Conservation (phyloP, 2,113 vertebrate genomes). For the Centropristis striata region DNA sequence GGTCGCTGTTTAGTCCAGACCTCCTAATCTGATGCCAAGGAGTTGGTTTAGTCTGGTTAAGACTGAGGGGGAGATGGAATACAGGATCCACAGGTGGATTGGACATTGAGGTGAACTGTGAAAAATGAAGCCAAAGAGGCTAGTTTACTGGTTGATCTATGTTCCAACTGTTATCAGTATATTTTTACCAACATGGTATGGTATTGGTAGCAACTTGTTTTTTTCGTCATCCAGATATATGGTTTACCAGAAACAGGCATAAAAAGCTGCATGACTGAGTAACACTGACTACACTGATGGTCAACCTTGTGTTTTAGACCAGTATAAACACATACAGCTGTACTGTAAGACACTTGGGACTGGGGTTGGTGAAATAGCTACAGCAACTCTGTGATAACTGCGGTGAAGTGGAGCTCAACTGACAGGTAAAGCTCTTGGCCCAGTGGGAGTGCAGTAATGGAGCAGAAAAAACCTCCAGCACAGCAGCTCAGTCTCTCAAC, state of each 20-base stretch:
- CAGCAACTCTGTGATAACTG: background rate
- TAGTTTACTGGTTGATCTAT: too few relatives aligned
- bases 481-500: conserved; percentile 48
- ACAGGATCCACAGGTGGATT: background rate
- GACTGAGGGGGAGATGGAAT: background rate
- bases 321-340: background rate
- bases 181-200: too few relatives aligned
- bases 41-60: background rate
- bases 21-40: too few relatives aligned
- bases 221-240: too few relatives aligned
- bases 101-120: too few relatives aligned
- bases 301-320: background rate
- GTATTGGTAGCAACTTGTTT: too few relatives aligned
- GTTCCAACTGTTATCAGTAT: too few relatives aligned
- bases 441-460: conserved; percentile 62
- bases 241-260: background rate
- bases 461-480: conserved; percentile 53
- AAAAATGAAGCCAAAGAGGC: too few relatives aligned
- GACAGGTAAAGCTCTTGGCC: conserved; percentile 34
- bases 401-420: conserved; percentile 21
- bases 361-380: background rate
- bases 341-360: background rate
- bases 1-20: too few relatives aligned
- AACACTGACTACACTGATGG: background rate
- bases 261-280: background rate